phyloP scores from a whole-genome alignment of 2,888 invertebrate species.

The Dynastes maya region DNA sequence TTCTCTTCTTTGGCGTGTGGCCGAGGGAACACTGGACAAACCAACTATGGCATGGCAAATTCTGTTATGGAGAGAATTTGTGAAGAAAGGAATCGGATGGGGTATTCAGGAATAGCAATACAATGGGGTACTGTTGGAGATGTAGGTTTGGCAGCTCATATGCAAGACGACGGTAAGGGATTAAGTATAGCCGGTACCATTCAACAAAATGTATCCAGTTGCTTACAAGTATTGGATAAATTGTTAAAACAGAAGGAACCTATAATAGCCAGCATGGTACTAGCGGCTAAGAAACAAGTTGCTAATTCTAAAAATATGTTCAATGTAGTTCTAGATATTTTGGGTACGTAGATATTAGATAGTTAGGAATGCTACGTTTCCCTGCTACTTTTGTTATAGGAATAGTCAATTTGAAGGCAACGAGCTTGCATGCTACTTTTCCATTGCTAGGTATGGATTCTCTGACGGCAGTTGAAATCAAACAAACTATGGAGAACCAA shows the following conservation, averaged over 20 bases:
- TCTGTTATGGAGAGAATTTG: slow-evolving; percentile 92
- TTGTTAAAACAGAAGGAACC: slow-evolving; percentile 80
- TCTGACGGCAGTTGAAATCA: slow-evolving; percentile 97
- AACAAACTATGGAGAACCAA: slow-evolving; percentile 91
- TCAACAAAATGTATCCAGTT: slow-evolving; percentile 60
- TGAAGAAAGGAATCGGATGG: slow-evolving; percentile 79
- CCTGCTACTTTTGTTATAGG: background rate
- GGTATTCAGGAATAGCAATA: slow-evolving; percentile 86
- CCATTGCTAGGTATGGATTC: slow-evolving; percentile 98
- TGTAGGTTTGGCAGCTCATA: slow-evolving; percentile 79
- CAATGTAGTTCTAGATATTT: no score
- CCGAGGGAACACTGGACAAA: slow-evolving; percentile 92
- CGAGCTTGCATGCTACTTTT: slow-evolving; percentile 81
- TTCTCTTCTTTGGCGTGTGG: slow-evolving; percentile 95
- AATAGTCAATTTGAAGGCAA: slow-evolving; percentile 56
- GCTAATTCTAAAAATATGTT: no score
- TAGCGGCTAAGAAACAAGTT: slow-evolving; percentile 62
- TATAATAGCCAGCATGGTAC: slow-evolving; percentile 78
- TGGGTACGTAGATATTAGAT: no score
- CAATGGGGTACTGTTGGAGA: slow-evolving; percentile 95
- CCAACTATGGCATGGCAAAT: slow-evolving; percentile 93
- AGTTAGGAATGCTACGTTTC: no score
- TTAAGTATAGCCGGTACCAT: slow-evolving; percentile 61
- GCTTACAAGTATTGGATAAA: slow-evolving; percentile 76
- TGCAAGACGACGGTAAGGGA: slow-evolving; percentile 51